Evolutionary conservation across 1,140 invertebrate species (phyloP).

Genomic region (Rhynchophorus ferrugineus): DNA sequence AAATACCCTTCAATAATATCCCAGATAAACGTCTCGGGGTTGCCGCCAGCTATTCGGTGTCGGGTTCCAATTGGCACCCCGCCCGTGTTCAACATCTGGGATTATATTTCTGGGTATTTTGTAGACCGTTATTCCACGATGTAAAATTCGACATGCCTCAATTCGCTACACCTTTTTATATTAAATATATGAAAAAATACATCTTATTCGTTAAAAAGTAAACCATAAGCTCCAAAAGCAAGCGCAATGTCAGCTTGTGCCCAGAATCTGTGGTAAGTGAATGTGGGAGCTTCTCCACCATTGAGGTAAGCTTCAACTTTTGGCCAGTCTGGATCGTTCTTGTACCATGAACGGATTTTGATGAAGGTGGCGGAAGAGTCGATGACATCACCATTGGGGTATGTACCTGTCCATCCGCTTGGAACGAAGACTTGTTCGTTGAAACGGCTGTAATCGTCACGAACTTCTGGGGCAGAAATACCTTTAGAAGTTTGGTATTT

Average conservation of each 20-base stretch:
- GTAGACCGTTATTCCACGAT: too few species aligned
- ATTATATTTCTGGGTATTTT: too few species aligned
- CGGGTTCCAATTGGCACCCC: too few species aligned
- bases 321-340: constrained; percentile 20
- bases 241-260: constrained; percentile 22
- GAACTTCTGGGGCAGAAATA: constrained; percentile 8
- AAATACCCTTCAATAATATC: too few species aligned
- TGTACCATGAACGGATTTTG: constrained; percentile 23
- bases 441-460: constrained; percentile 17
- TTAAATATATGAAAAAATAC: too few species aligned
- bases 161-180: too few species aligned
- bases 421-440: constrained; percentile 19
- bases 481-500: constrained; percentile 14
- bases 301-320: constrained; percentile 20
- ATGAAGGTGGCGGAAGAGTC: constrained; percentile 22
- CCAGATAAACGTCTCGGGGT: too few species aligned
- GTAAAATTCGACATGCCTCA: too few species aligned
- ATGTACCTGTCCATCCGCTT: constrained; percentile 19
- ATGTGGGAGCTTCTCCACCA: constrained; percentile 15
- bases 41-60: too few species aligned
- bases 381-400: constrained; percentile 26
- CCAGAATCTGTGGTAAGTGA: constrained; percentile 25
- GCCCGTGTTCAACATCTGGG: too few species aligned
- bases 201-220: constrained; percentile 22
- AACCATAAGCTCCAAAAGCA: constrained; percentile 17